Base-by-base conservation (phyloP, 2,113 vertebrate genomes). In the Burhinus bistriatus region DNA sequence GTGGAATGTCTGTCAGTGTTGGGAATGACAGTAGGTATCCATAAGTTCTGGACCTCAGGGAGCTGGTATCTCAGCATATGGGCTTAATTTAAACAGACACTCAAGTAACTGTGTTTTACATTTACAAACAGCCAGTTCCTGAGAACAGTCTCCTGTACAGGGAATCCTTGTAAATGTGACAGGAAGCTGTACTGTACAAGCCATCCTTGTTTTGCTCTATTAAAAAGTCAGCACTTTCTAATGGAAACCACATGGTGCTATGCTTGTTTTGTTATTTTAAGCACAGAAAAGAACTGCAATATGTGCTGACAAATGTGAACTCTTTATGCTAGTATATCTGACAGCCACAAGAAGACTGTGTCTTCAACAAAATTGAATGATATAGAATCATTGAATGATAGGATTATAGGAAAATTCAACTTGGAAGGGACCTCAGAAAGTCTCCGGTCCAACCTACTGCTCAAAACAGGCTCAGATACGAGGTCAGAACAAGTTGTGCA, bases 51-150 rank as follows among this genome's bases (percentile, higher is more conserved):
- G 45, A 81, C 40, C 62, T 77, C 20, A 18, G 59, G 34, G 75
- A 95, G 58, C 47, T 58, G 70, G n/a, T 93, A 66, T 38, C 54
- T 85, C 75, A 86, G 55, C 71, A 90, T 86, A 86, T 93, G 85
- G 75, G 23, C 42, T 86, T 93, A 69, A 93, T 97, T 95, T 95
- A 90, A 90, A 86, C 84, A 95, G 95, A 85, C 66, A 88, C 27
- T 65, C 23, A 36, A 88, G 82, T 54, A 92, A 80, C 75, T 69
- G 62, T 91, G 81, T 95, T 91, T 91, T 88, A 90, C 78, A 86
- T 90, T 95, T 90, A 93, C 87, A 96, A 93, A 87, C 61, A 93
- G 57, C 23, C 38, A 26, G 54, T 94, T 93, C 92, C 89, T 93
- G 87, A 87, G 78, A 89, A 65, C 27, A 72, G 44, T 25, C 57